Conservation (phyloP, 2,113 vertebrate species). For the Dicentrarchus labrax region DNA sequence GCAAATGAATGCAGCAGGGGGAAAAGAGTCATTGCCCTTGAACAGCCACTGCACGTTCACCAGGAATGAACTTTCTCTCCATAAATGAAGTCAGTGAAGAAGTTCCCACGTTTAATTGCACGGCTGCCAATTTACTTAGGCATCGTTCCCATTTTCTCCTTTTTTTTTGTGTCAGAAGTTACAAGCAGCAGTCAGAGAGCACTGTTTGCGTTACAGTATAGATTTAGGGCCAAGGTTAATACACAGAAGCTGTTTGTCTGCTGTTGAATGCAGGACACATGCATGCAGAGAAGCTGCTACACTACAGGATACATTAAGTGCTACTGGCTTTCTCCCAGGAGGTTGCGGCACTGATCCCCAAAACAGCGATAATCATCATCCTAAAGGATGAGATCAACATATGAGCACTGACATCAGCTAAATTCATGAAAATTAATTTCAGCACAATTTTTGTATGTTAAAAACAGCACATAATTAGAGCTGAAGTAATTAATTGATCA, state of each 20-base stretch:
- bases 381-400: conserved; percentile 15
- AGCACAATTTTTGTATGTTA: background rate
- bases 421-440: background rate
- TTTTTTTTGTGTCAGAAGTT: background rate
- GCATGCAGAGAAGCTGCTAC: background rate
- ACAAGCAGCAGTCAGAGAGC: conserved; percentile 5
- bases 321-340: conserved; percentile 20
- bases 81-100: conserved; percentile 52
- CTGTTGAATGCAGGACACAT: conserved; percentile 36
- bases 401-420: background rate
- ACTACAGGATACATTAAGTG: conserved; percentile 4
- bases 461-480: background rate
- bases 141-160: conserved; percentile 10
- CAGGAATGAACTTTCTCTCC: conserved; percentile 49
- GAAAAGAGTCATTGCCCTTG: conserved; percentile 57
- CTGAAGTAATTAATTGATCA: background rate
- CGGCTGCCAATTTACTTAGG: conserved; percentile 30
- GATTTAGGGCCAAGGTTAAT: conserved; percentile 33
- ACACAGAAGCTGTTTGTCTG: conserved; percentile 21
- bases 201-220: background rate
- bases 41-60: conserved; percentile 49
- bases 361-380: conserved; percentile 1
- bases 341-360: conserved; percentile 18
- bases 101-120: conserved; percentile 54
- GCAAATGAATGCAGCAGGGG: conserved; percentile 59